Conservation (phyloP, 2,797 vertebrate species). For the Coendou prehensilis region DNA sequence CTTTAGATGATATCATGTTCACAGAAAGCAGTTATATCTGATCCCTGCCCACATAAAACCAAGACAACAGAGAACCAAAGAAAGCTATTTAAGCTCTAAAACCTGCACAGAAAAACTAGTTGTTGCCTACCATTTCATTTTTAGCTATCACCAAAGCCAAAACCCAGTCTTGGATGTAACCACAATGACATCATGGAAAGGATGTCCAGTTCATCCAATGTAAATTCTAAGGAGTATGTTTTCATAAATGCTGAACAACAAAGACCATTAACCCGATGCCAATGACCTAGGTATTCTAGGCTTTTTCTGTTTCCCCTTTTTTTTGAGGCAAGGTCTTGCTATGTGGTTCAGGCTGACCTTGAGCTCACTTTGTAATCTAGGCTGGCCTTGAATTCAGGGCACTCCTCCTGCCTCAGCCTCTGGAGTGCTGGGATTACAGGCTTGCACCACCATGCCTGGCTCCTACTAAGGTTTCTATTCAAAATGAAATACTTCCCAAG, state of each 20-base stretch:
- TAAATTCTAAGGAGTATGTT: neutral
- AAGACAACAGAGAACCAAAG: neutral
- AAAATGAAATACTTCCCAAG: neutral
- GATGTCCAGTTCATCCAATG: neutral
- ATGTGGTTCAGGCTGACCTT: neutral
- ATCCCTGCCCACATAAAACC: neutral
- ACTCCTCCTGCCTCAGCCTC: neutral
- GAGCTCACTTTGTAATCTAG: neutral
- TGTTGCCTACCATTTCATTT: neutral
- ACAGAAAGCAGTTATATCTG: neutral
- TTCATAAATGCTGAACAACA: neutral
- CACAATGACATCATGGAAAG: neutral
- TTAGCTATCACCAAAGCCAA: conserved; percentile 24
- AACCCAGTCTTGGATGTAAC: neutral
- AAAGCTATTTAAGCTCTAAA: neutral
- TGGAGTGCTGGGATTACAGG: neutral
- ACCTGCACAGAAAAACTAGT: neutral
- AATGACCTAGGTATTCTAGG: neutral
- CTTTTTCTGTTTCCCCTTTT: neutral
- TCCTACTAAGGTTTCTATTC: neutral
- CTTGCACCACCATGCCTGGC: neutral
- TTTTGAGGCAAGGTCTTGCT: neutral
- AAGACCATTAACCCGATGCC: neutral
- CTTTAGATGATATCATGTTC: neutral
- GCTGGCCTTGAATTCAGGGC: neutral